These are phyloP conservation scores for Syngnathus typhle DNA, from an alignment of 2,113 vertebrate genomes.

Conservation along the genomic window DNA sequence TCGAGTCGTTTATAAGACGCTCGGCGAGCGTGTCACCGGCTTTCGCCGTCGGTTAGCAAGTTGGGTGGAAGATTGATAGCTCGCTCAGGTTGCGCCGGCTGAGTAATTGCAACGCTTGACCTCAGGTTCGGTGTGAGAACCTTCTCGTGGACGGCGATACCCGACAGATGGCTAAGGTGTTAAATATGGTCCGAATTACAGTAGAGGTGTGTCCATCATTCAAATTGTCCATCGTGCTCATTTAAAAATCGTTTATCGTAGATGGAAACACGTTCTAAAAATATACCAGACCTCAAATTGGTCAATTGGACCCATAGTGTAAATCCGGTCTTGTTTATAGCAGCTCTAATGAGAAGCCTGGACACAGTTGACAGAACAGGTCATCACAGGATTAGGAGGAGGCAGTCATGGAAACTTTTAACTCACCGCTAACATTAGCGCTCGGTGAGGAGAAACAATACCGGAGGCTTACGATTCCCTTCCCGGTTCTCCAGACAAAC, in stretches of 20 bases:
- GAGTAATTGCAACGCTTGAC: constrained; percentile 18
- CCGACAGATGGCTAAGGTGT: neutral
- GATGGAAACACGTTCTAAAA: too few species aligned
- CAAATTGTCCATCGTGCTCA: too few species aligned
- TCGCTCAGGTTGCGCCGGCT: constrained; percentile 19
- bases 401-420: neutral
- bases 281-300: neutral
- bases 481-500: constrained; percentile 42
- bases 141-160: constrained; percentile 6
- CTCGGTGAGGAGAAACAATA: constrained; percentile 5
- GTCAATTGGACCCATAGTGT: neutral
- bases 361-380: constrained; percentile 50
- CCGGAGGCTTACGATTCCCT: neutral
- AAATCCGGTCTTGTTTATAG: constrained; percentile 7
- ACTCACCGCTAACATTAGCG: neutral
- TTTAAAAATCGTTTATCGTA: too few species aligned
- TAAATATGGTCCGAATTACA: too few species aligned
- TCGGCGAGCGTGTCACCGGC: constrained; percentile 13
- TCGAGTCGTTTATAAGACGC: neutral
- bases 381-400: constrained; percentile 19
- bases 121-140: constrained; percentile 6
- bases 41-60: constrained; percentile 14
- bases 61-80: constrained; percentile 29
- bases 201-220: too few species aligned
- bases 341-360: constrained; percentile 42